Base-by-base conservation (phyloP, 2,888 invertebrate species). In the Luperina nickerlii region DNA sequence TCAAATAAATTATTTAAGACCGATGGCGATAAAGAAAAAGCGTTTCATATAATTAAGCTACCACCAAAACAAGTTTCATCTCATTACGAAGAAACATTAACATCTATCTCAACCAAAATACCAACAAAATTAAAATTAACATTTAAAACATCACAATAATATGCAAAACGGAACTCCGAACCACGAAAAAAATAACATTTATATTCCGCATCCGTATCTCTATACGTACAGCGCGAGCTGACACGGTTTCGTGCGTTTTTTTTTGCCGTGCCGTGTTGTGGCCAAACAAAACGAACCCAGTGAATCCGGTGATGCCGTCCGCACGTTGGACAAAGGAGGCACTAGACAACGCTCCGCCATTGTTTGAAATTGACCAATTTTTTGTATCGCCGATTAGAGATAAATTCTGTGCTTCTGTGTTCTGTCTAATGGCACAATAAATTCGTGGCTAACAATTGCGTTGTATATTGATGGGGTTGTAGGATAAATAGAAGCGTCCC, bases 251-350 rank as follows among this genome's bases (percentile, higher is more conserved):
- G 54, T 74, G 54, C 65, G 74, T 82, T 82, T 90, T 91, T 78
- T 76, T 87, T 85, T 38, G 38, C 80, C 86, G 83, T 88, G 74
- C 81, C 77, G 89, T 87, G 87, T 76, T 87, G 86, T 87, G 88
- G 85, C 82, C 85, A 83, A 91, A 92, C 90, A 92, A 92, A 92
- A 91, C 90, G 86, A 91, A 85, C 71, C 86, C 83, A 82, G 78
- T 79, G 89, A 84, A 84, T 86, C 78, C 82, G 74, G 87, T 83
- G 84, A 81, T 85, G 83, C 85, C 78, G 86, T 87, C 90, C 87
- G 87, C 90, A 83, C 83, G 78, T 79, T 81, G 84, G 68, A 73
- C 90, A 90, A 90, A 90, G 86, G 85, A 87, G 79, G 74, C 78
- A 83, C 83, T 83, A 88, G 84, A 81, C 88, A 87, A 68, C 83